These are phyloP conservation scores for Drosophila teissieri DNA, from an alignment of 1,140 invertebrate genomes.

Conservation along the genomic window DNA sequence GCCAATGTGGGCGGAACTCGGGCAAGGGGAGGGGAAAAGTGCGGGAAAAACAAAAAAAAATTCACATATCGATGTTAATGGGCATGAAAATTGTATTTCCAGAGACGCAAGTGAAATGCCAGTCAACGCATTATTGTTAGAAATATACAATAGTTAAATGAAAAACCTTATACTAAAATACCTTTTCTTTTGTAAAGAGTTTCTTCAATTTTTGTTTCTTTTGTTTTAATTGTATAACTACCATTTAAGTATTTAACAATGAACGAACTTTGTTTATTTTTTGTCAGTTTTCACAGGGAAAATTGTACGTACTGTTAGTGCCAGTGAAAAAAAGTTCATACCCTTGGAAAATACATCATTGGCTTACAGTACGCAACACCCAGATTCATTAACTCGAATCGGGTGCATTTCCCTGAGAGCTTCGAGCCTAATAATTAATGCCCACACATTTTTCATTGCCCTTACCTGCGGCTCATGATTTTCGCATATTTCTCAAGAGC, in stretches of 20 bases:
- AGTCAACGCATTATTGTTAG: neutral
- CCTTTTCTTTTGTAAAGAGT: too few species aligned
- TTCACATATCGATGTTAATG: slow-evolving; percentile 7
- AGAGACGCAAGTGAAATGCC: too few species aligned
- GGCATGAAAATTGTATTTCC: neutral
- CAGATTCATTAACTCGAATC: slow-evolving; percentile 34
- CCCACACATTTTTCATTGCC: slow-evolving; percentile 48
- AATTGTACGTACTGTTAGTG: too few species aligned
- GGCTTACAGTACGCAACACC: slow-evolving; percentile 6
- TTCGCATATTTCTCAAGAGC: slow-evolving; percentile 61
- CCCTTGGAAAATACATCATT: slow-evolving; percentile 23
- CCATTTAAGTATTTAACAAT: too few species aligned
- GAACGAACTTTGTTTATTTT: too few species aligned
- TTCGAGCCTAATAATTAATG: slow-evolving; percentile 65
- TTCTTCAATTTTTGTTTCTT: too few species aligned
- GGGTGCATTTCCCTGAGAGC: slow-evolving; percentile 24
- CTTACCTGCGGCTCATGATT: slow-evolving; percentile 45
- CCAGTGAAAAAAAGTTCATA: too few species aligned
- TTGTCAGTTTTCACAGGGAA: too few species aligned
- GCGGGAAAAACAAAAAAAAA: slow-evolving; percentile 4
- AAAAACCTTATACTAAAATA: too few species aligned
- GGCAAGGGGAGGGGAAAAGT: neutral
- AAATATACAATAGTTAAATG: too few species aligned
- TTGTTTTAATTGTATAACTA: too few species aligned
- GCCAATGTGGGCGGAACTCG: slow-evolving; percentile 35